phyloP scores from a whole-genome alignment of 2,888 invertebrate genomes.

The Galeruca laticollis region DNA sequence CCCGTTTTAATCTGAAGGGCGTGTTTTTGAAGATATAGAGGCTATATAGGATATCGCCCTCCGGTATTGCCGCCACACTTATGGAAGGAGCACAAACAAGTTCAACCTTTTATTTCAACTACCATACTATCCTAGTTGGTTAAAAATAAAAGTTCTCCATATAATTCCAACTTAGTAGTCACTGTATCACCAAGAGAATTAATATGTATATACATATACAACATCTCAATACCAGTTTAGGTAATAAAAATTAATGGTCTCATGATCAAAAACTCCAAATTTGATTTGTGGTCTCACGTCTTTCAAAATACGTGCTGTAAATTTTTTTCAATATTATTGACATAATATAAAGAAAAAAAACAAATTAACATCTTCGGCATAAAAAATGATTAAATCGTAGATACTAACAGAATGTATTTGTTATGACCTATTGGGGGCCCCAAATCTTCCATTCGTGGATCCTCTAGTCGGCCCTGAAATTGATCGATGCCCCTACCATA shows the following conservation, averaged over 20 bases:
- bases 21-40: too few species aligned
- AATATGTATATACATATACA: too few species aligned
- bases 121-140: too few species aligned
- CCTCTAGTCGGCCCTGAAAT: slow-evolving; percentile 36
- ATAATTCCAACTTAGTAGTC: too few species aligned
- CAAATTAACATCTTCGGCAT: slow-evolving; percentile 27
- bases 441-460: slow-evolving; percentile 25
- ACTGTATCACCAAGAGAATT: too few species aligned
- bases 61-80: too few species aligned
- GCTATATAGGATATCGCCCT: too few species aligned
- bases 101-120: too few species aligned
- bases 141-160: too few species aligned
- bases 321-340: slow-evolving; percentile 7
- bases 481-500: slow-evolving; percentile 33
- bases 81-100: too few species aligned
- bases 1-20: too few species aligned
- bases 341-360: slow-evolving; percentile 5
- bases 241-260: slow-evolving; percentile 18
- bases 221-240: too few species aligned
- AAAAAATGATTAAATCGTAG: slow-evolving; percentile 34
- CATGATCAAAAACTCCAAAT: slow-evolving; percentile 3
- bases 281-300: slow-evolving; percentile 16
- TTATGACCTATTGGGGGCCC: slow-evolving; percentile 32
- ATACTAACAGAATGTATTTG: slow-evolving; percentile 17
- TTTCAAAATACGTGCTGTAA: background rate